Evolutionary conservation across 2,113 vertebrate genomes (phyloP).

Genomic region (Tragelaphus imberbis): DNA sequence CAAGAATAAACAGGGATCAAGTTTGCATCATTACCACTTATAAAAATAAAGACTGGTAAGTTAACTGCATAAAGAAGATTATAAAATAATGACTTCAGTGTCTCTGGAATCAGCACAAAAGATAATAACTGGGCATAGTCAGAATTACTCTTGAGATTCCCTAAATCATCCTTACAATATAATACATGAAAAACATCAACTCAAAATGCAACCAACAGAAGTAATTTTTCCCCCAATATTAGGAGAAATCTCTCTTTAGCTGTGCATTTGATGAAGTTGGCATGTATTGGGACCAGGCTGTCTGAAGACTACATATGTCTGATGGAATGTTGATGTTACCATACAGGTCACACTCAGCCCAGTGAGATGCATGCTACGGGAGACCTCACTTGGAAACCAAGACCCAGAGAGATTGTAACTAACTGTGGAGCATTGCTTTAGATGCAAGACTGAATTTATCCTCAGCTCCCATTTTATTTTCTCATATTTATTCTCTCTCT

Average conservation of each 20-base stretch:
- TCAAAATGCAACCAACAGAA: background rate
- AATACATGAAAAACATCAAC: background rate
- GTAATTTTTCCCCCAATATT: background rate
- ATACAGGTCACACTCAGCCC: background rate
- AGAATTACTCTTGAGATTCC: background rate
- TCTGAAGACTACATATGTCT: background rate
- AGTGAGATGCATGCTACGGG: too few species aligned
- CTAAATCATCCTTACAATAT: background rate
- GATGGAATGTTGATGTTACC: too few species aligned
- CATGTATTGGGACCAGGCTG: accelerated
- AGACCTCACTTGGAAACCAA: background rate
- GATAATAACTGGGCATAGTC: background rate
- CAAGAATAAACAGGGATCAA: background rate
- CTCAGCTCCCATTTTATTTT: too few species aligned
- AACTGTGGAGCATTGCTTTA: background rate
- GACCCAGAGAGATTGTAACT: background rate
- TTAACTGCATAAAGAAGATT: background rate
- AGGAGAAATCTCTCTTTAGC: background rate
- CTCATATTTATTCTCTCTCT: background rate
- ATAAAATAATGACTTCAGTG: background rate
- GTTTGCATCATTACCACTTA: background rate
- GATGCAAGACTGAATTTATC: background rate
- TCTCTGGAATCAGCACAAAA: background rate
- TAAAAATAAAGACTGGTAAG: background rate
- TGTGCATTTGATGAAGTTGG: background rate